Conservation (phyloP, 1,140 invertebrate species). For the Drosophila miranda region DNA sequence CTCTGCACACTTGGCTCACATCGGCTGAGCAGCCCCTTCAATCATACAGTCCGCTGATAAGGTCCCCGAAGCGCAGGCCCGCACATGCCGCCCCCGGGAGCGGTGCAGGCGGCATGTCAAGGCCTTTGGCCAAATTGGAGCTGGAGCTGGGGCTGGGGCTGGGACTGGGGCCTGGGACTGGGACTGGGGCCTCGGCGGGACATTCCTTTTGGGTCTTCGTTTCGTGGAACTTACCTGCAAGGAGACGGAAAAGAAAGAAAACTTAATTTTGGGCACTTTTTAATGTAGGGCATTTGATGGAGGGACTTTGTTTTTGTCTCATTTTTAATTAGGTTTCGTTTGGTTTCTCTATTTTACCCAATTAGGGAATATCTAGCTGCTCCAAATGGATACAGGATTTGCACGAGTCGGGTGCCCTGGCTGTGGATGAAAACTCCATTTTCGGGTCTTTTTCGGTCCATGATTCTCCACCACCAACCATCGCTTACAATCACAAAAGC, state of each 20-base stretch:
- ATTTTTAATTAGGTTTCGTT: background rate
- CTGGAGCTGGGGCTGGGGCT: background rate
- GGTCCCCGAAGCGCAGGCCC: background rate
- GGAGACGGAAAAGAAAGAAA: background rate
- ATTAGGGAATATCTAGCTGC: too few relatives aligned
- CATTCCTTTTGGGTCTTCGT: constrained; percentile 14
- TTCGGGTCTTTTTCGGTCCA: too few relatives aligned
- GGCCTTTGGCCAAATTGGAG: constrained; percentile 24
- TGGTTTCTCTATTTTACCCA: too few relatives aligned
- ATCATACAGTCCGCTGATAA: constrained; percentile 39
- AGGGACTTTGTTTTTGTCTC: background rate
- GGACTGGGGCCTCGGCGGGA: background rate
- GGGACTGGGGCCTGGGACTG: background rate
- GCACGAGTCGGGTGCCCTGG: too few relatives aligned
- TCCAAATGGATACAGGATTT: too few relatives aligned
- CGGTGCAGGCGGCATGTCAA: constrained; percentile 25
- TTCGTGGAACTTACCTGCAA: constrained; percentile 35
- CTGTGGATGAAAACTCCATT: too few relatives aligned
- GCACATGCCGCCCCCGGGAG: too few relatives aligned
- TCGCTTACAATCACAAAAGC: too few relatives aligned
- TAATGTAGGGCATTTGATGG: background rate
- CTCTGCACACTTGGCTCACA: constrained; percentile 16
- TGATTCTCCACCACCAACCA: too few relatives aligned
- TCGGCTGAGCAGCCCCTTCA: constrained; percentile 20
- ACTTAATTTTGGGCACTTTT: constrained; percentile 19